Evolutionary conservation across 2,888 invertebrate species (phyloP).

Genomic region (Scaptomyza cyrtandrae): DNA sequence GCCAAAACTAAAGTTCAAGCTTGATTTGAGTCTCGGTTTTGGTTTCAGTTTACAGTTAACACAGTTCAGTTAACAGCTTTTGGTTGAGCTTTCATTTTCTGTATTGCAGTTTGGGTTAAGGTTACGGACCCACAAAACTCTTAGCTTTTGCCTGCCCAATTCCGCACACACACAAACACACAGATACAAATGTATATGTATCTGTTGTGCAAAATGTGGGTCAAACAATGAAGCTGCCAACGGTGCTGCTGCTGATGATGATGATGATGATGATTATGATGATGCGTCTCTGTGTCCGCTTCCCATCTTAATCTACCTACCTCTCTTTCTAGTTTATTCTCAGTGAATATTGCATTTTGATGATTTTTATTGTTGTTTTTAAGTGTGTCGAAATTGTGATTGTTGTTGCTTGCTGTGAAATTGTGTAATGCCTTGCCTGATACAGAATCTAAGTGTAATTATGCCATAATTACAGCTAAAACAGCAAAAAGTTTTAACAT

Average conservation of each 20-base stretch:
- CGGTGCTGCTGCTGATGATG: constrained; percentile 17
- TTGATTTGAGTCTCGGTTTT: constrained; percentile 25
- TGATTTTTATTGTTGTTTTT: constrained; percentile 26
- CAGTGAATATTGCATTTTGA: constrained; percentile 15
- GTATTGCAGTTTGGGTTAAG: constrained; percentile 58
- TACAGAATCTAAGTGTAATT: constrained; percentile 17
- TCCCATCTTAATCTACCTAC: no score
- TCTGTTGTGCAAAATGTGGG: constrained; percentile 34
- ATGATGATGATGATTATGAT: not conserved
- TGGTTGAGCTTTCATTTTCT: constrained; percentile 28
- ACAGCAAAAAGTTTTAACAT: not conserved
- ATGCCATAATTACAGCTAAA: constrained; percentile 1
- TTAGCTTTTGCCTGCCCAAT: constrained; percentile 13
- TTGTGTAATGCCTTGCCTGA: constrained; percentile 32
- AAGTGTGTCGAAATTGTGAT: constrained; percentile 38
- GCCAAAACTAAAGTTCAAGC: constrained; percentile 18
- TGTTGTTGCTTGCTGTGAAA: constrained; percentile 7
- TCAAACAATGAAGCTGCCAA: constrained; percentile 30
- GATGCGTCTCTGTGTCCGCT: no score
- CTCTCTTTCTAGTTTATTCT: not conserved
- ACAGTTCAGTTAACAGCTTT: constrained; percentile 26
- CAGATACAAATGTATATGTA: constrained; percentile 30
- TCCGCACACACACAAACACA: constrained; percentile 4
- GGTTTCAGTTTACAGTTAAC: constrained; percentile 28
- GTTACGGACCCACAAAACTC: constrained; percentile 37